A percentile compares a stretch with the other conserved stretches of the same genome.
phyloP scores from a whole-genome alignment of 2,888 invertebrate genomes.

The Bellardia pandia region DNA sequence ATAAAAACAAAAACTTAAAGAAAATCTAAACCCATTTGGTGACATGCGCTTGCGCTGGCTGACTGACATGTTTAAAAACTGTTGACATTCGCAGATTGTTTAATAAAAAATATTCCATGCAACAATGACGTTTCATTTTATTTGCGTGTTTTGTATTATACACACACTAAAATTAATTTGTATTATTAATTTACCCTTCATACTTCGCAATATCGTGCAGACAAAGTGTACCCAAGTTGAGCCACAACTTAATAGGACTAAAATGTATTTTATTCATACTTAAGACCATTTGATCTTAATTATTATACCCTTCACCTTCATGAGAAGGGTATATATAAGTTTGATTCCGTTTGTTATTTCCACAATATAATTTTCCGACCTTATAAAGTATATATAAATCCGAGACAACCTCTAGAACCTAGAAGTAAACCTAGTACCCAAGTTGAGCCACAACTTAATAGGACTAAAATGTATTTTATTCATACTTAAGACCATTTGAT shows the following conservation, averaged over 20 bases:
- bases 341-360: no score
- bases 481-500: no score
- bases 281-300: no score
- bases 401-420: no score
- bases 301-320: no score
- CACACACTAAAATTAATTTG: background rate
- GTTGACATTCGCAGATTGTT: slow-evolving; percentile 33
- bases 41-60: slow-evolving; percentile 31
- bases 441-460: background rate
- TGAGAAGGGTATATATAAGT: no score
- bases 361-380: no score
- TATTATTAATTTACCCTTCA: slow-evolving; percentile 19
- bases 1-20: background rate
- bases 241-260: background rate
- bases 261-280: no score
- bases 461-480: no score
- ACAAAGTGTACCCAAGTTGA: background rate
- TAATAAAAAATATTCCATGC: slow-evolving; percentile 21
- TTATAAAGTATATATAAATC: no score
- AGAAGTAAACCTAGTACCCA: no score
- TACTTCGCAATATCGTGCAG: slow-evolving; percentile 2
- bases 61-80: slow-evolving; percentile 17
- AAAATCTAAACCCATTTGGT: background rate
- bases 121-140: slow-evolving; percentile 21
- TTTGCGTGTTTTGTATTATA: background rate